phyloP scores from a whole-genome alignment of 2,113 vertebrate species.

The Mustelus asterias region DNA sequence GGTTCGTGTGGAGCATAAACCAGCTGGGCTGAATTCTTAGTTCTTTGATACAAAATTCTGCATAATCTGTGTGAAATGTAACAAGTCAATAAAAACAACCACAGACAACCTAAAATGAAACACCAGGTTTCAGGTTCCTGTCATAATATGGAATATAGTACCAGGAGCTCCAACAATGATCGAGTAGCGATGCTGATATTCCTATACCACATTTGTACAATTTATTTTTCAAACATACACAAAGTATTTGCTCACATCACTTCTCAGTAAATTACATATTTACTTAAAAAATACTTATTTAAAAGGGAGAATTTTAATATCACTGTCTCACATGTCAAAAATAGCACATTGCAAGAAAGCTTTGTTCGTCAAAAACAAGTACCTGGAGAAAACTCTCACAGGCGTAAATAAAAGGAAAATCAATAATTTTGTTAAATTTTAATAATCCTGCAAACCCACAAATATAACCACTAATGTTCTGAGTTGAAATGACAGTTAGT shows the following conservation, averaged over 20 bases:
- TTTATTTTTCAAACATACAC: neutral
- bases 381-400: conserved; percentile 54
- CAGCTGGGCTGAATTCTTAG: too few relatives aligned
- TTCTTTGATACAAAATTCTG: too few relatives aligned
- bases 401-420: conserved; percentile 66
- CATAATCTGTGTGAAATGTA: neutral
- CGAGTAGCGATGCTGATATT: neutral
- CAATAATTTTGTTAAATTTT: conserved; percentile 77
- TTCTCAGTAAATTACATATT: neutral
- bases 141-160: neutral
- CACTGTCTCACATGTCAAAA: conserved; percentile 43
- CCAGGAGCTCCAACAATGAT: neutral
- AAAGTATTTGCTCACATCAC: neutral
- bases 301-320: conserved; percentile 42
- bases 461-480: conserved; percentile 65
- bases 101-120: neutral
- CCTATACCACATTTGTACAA: neutral
- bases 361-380: conserved; percentile 48
- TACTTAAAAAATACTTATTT: neutral
- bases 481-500: conserved; percentile 66
- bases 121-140: neutral
- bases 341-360: conserved; percentile 39
- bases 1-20: neutral
- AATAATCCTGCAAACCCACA: conserved; percentile 68
- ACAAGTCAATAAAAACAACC: neutral